Evolutionary conservation across 2,113 vertebrate genomes (phyloP), one percentile per base, ranked within the genome.

Genomic region (Syngnathus floridae): DNA sequence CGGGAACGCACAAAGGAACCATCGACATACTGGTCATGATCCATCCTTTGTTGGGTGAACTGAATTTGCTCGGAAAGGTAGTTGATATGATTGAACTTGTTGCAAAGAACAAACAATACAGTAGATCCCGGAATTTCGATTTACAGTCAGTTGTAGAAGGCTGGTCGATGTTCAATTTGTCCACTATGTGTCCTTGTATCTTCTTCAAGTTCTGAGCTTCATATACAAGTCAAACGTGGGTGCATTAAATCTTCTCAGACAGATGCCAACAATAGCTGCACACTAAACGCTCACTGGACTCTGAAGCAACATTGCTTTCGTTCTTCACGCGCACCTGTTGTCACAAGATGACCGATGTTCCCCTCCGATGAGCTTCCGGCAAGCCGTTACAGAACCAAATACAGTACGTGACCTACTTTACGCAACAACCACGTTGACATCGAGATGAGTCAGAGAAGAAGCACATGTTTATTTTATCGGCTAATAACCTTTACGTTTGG

Each of bases 241-340:
- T 35, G 14, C 54, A 56, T 21, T 40, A 61, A 60, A 66, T 71
- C 54, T 57, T 40, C 48, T 38, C 10, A 60, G 59, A 64, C 66
- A 63, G 11, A 70, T 66, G 45, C 26, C 61, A 65, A 58, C 62
- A 67, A 68, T 54, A 71, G 37, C 43, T 17, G 6, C 54, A 17
- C 54, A 35, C 54, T 35, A 14, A 56, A 56, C 54, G 5, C 54
- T 56, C 26, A 35, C 35, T 11, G 26, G 38, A 13, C 35, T 59
- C 58, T 37, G 21, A 49, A 3, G 54, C 45, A 51, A 48, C 6
- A 5, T 64, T 22, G 17, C 8, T 49, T 60, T 56, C 59, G 37
- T 63, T 69, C 57, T 11, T 49, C 31, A 37, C n/a, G 38, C 12
- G 13, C 65, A 66, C 65, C 58, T 61, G 57, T 37, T 65, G 35